Conservation (phyloP, 2,888 invertebrate species). For the Carabus problematicus region DNA sequence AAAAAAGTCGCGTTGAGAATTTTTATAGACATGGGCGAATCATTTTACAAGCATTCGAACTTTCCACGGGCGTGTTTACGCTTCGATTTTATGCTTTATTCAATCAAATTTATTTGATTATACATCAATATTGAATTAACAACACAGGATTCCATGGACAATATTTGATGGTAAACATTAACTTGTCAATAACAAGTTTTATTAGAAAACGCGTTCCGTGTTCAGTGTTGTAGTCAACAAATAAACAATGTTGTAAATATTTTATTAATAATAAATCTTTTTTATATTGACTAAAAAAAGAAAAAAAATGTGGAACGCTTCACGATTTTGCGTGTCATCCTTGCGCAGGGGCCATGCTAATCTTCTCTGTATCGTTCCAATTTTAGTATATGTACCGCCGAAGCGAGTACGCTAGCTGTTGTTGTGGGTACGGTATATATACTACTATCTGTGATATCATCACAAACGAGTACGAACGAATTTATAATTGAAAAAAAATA, state of each 20-base stretch:
- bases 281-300: background rate
- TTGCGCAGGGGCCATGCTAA: constrained; percentile 93
- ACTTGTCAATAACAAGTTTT: too few relatives aligned
- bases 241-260: too few relatives aligned
- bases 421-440: too few relatives aligned
- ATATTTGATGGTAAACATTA: too few relatives aligned
- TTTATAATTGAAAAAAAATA: too few relatives aligned
- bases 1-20: background rate
- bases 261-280: too few relatives aligned
- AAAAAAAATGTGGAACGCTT: constrained; percentile 81
- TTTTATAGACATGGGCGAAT: background rate
- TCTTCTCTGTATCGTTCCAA: constrained; percentile 93
- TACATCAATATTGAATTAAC: too few relatives aligned
- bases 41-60: background rate
- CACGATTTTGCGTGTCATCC: constrained; percentile 94
- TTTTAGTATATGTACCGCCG: constrained; percentile 85
- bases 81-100: background rate
- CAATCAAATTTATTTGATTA: background rate
- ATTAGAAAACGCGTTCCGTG: too few relatives aligned
- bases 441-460: too few relatives aligned
- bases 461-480: too few relatives aligned
- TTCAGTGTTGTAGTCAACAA: too few relatives aligned
- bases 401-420: constrained; percentile 81
- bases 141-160: too few relatives aligned
- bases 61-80: background rate